phyloP scores from a whole-genome alignment of 1,140 invertebrate species.

The Zophobas atratus region DNA sequence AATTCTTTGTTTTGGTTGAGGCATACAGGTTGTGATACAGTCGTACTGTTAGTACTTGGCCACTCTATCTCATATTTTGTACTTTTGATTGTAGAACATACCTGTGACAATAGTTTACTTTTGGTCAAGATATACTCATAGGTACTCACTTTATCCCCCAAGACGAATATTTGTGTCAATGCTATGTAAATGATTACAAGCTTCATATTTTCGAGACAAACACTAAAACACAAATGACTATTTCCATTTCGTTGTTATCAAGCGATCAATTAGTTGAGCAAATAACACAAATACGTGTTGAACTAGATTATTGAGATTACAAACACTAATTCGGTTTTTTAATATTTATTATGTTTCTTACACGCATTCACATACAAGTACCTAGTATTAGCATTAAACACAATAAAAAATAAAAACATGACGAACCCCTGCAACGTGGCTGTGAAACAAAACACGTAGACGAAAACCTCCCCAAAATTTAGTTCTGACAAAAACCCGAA shows the following conservation, averaged over 20 bases:
- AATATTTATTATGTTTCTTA: not conserved
- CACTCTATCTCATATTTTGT: not conserved
- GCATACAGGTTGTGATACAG: conserved; percentile 8
- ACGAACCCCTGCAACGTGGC: conserved; percentile 77
- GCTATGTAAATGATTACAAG: no score
- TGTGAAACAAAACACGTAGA: conserved; percentile 75
- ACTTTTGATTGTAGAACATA: not conserved
- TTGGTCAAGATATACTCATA: not conserved
- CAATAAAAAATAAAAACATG: conserved; percentile 76
- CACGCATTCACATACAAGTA: conserved; percentile 64
- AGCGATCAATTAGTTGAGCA: no score
- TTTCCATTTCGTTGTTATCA: no score
- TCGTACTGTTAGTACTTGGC: not conserved
- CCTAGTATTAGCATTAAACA: conserved; percentile 73
- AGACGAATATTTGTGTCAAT: no score
- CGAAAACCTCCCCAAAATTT: conserved; percentile 69
- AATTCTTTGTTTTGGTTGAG: not conserved
- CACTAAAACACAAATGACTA: no score
- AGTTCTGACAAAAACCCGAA: conserved; percentile 75
- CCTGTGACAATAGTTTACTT: not conserved
- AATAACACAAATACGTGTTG: no score
- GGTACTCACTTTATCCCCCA: no score
- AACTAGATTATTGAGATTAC: no score
- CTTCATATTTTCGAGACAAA: no score
- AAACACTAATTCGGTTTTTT: no score